Base-by-base conservation (phyloP, 2,797 vertebrate species). In the Peromyscus melanophrys region DNA sequence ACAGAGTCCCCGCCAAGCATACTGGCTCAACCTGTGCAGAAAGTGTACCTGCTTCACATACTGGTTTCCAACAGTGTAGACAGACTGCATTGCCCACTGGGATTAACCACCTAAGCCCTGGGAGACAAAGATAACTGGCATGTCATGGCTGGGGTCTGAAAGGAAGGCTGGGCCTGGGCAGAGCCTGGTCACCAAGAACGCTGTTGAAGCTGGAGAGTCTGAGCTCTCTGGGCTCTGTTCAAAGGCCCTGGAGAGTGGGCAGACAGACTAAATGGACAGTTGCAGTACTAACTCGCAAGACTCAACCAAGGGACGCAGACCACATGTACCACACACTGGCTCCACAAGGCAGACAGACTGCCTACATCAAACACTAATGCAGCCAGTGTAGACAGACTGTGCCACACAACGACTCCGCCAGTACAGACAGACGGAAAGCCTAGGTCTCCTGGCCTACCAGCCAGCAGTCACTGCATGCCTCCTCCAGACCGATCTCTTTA, bases 401-500 rank as follows among this genome's bases (percentile, higher is more conserved):
- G 11, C 12, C 43, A 52, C 40, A 31, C 34, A 25, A 29, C 13
- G 37, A 65, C 17, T 46, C 11, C 2, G 0, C 11, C 67, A 82
- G 37, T 57, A 23, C 17, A 94, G 82, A 82, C 43, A 71, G 57
- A 43, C 82, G 11, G 49, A 40, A 34, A 67, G 29, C 37, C 57
- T 52, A 67, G 76, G 46, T 65, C 69, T 40, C 81, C 1, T 25
- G 6, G 16, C 43, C 75, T 23, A 4, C 73, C 69, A 19, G 25
- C 49, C n/a, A 86, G 69, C 43, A 27, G n/a, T 57, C 55, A 57
- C 17, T 2, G 55, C 80, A 29, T 6, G 5, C 34, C 27, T 83
- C 63, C 69, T 37, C 73, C 6, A 0, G 6, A 67, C 52, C 0
- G 0, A 71, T 23, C 71, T 34, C 29, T 0, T 16, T 3, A 0